These are phyloP conservation scores for Ptychobarbus kaznakovi DNA, from an alignment of 2,797 vertebrate species.

Conservation along the genomic window DNA sequence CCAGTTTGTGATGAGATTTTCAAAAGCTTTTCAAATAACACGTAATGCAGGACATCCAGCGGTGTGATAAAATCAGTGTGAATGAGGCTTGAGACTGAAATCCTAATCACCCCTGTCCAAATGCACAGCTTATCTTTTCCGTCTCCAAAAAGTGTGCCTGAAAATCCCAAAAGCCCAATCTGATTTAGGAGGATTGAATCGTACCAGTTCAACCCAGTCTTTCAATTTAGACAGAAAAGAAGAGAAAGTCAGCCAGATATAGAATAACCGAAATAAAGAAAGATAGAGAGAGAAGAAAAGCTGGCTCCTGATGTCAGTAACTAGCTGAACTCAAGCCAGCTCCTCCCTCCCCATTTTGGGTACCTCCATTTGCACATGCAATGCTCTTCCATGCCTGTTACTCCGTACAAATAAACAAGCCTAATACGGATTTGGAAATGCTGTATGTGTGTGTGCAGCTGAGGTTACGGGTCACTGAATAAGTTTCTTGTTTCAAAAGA, in stretches of 20 bases:
- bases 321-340: conserved; percentile 30
- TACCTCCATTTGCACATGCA: conserved; percentile 28
- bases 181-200: conserved; percentile 9
- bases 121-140: not conserved
- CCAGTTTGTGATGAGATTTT: conserved; percentile 1
- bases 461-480: conserved; percentile 37
- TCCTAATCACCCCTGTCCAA: conserved; percentile 12
- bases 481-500: conserved; percentile 49
- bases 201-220: conserved; percentile 17
- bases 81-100: not conserved
- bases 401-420: conserved; percentile 49
- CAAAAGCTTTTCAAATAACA: conserved; percentile 6
- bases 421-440: conserved; percentile 24
- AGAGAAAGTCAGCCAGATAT: not conserved
- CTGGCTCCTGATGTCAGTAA: conserved; percentile 32
- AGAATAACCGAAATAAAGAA: not conserved
- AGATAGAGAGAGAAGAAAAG: not conserved
- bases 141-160: conserved; percentile 18
- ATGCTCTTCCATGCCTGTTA: conserved; percentile 23
- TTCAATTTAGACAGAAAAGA: not conserved
- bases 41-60: not conserved
- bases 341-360: conserved; percentile 25
- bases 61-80: conserved; percentile 12
- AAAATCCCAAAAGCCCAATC: conserved; percentile 2
- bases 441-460: conserved; percentile 42